Base-by-base conservation (phyloP, 2,797 vertebrate genomes). In the Hippoglossus hippoglossus region DNA sequence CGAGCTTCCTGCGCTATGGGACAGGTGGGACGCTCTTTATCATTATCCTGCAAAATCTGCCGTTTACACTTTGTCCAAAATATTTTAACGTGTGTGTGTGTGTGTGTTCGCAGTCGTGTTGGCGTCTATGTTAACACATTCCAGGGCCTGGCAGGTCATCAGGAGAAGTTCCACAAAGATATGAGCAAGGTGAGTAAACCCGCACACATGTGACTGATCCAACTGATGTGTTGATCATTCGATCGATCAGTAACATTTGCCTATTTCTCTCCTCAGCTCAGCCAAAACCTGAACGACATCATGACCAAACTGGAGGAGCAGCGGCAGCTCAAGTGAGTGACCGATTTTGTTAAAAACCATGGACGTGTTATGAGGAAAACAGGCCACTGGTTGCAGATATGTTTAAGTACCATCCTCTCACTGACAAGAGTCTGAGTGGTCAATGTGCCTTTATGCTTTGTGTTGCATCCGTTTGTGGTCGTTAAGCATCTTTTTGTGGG, bases 101-200 rank as follows among this genome's bases (percentile, higher is more conserved):
- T 41, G 12, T 41, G 39, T 41, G 39, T 19, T 13, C 16, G 12
- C 53, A 99, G 98, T 90, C 98, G 98, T 89, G 96, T 98, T 92
- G 97, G 96, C 92, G 92, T 98, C 89, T 99, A 99, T 19, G 97
- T 98, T 92, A 96, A 96, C 95, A 96, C 97, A 89, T 99, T 98
- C 95, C 97, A 98, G 95, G 95, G 93, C 90, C 94, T 99, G 65
- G 96, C 97, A 0, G 94, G 94, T 72, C 90, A 98, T 88, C 96
- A 97, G 85, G 97, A 99, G 84, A 98, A 96, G 91, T 99, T 99
- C 89, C 97, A 99, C 91, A 95, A 91, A 92, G 97, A 98, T 79
- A 97, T 99, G 96, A 91, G 96, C 82, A 98, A 98, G 95, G 98
- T 98, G 90, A 95, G 76, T 63, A 15, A 2, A 19, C 2, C 54